Evolutionary conservation across 2,797 vertebrate species (phyloP), one percentile per base, ranked within the genome.

Genomic region (Lerista edwardsae): DNA sequence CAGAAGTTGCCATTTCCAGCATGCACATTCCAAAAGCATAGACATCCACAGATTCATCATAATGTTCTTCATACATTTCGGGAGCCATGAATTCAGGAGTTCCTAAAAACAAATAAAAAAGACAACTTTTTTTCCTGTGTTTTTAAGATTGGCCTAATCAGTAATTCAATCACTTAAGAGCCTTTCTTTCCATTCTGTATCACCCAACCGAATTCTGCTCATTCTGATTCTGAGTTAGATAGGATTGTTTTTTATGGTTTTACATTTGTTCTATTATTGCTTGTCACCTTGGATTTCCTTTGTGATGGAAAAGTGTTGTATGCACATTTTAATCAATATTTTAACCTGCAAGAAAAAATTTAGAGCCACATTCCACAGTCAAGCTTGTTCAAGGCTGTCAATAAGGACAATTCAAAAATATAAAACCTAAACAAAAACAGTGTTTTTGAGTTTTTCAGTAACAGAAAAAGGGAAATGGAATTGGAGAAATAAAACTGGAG

Each of bases 1-100:
- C 98, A 0, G 98, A 99, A 41, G 98, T 99, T 77, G 97, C 98
- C 98, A 99, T 99, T 96, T 99, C 98, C 93, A 99, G 88, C 98
- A 99, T 97, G 93, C 98, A 99, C 98, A 99, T 99, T 84, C 98
- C 98, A 92, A 99, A 99, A 90, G 98, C 98, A 84, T 99, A 99
- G 71, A 99, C 98, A 57, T 99, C 98, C 87, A 99, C 98, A 17
- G 98, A 98, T 89, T 99, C 98, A n/a, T 99, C 98, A 25, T 99
- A 99, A 84, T 98, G 98, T 75, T 99, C 98, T 94, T 99, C 98
- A 67, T 99, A 99, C 98, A 99, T 99, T 95, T 99, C 98, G 36
- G 96, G 96, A 10, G 96, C 96, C 96, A 96, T 96, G 87, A 96
- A 96, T 81, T 96, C 95, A 10, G 98, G 98, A 77, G 96, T 96